Evolutionary conservation across 2,797 vertebrate genomes (phyloP), one percentile per base, ranked within the genome.

Genomic region (Acanthiza pusilla): DNA sequence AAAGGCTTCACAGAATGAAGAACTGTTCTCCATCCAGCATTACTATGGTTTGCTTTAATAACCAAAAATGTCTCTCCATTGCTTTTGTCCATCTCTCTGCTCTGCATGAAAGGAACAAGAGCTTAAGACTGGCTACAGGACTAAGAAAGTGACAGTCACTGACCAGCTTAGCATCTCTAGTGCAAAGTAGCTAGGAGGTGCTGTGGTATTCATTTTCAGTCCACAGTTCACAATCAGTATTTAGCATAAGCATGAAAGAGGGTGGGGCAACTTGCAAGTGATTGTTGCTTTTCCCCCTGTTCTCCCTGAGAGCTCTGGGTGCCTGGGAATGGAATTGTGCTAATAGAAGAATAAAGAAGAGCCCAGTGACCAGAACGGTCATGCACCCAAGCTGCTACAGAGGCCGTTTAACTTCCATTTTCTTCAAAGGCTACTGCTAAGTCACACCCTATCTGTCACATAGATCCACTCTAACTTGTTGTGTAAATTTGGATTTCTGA

Each of bases 231-330:
- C 58, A 43, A 40, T 38, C 50, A 65, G 29, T 27, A 55, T 47
- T 65, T 6, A 13, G 6, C 22, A 10, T 5, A 21, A 67, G 17
- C 57, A 68, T 9, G 17, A 40, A 42, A 54, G 22, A 65, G 20
- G 14, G 45, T 34, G 38, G 68, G 26, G 22, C 26, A 72, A 50
- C 54, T 51, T 73, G 50, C 11, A 65, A 20, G 16, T 25, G 21
- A 70, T 8, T 38, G 25, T 25, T 89, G 53, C 25, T 76, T 58
- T 71, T 23, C 16, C 36, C 43, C 26, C 18, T 21, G 21, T 15
- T 45, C 30, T 48, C 53, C 23, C 20, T 0, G 0, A 27, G 32
- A 66, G 63, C 18, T 55, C 14, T 5, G 36, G 65, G 18, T 18
- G 43, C 26, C 23, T 8, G 5, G 32, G 25, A 89, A 54, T 10